Evolutionary conservation across 2,797 vertebrate species (phyloP).

Genomic region (Antrozous pallidus): DNA sequence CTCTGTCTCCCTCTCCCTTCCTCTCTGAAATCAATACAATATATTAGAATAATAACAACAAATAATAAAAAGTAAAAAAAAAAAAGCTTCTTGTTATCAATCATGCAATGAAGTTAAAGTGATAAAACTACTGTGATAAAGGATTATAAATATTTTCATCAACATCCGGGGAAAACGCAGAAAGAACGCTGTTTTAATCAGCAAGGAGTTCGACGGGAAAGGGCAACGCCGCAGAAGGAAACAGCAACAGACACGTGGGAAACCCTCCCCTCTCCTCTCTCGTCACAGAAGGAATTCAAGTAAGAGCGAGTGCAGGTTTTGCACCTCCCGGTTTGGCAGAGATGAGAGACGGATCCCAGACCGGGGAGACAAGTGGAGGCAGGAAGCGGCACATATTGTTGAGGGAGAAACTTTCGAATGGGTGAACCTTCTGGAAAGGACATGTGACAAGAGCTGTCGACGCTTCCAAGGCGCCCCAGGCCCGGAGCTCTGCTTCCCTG

Average conservation of each 20-base stretch:
- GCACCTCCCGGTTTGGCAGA: not conserved
- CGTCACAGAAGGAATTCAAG: not conserved
- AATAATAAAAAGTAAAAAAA: not conserved
- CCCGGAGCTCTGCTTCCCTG: not conserved
- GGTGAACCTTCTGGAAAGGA: not conserved
- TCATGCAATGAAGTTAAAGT: not conserved
- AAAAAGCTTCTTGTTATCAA: not conserved
- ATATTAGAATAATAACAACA: not conserved
- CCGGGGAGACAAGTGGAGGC: not conserved
- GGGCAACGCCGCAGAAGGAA: not conserved
- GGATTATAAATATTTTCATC: not conserved
- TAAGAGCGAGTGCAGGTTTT: not conserved
- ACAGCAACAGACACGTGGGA: rapidly evolving
- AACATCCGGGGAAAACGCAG: not conserved
- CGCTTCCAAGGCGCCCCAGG: not conserved
- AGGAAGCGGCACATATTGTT: rapidly evolving
- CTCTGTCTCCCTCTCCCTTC: no score
- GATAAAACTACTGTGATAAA: not conserved
- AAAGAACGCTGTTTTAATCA: not conserved
- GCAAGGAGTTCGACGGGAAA: not conserved
- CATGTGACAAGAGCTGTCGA: not conserved
- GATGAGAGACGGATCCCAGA: not conserved
- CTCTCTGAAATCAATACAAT: no score
- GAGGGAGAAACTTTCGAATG: not conserved
- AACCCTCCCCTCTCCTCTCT: not conserved